phyloP scores from a whole-genome alignment of 2,113 vertebrate genomes.

The Microtus pennsylvanicus region DNA sequence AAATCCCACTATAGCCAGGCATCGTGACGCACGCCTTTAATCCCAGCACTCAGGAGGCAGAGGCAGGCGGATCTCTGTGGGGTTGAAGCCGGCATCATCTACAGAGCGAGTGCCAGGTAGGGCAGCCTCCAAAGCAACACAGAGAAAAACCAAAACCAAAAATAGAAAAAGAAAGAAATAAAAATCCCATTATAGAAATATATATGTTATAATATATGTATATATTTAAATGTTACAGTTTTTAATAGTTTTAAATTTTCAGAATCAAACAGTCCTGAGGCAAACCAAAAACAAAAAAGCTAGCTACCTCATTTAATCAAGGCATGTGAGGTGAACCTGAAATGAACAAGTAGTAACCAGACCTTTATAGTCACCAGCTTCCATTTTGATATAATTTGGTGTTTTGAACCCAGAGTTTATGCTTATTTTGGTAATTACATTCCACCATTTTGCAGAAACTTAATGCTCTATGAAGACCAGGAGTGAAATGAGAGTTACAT shows the following conservation, averaged over 20 bases:
- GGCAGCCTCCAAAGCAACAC: too few species aligned
- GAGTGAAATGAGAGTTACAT: neutral
- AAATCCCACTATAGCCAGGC: neutral
- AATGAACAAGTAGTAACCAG: neutral
- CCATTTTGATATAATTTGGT: neutral
- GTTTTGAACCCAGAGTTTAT: neutral
- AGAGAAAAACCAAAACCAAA: too few species aligned
- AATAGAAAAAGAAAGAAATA: too few species aligned
- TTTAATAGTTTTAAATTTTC: constrained; percentile 8
- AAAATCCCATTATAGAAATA: neutral
- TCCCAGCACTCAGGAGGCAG: too few species aligned
- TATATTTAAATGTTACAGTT: neutral
- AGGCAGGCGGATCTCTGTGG: too few species aligned
- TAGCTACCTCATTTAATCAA: neutral
- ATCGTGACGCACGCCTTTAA: too few species aligned
- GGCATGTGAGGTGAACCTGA: neutral
- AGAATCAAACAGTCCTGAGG: neutral
- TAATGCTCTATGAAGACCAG: neutral
- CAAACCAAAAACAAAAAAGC: neutral
- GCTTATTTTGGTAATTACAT: neutral
- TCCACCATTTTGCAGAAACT: neutral
- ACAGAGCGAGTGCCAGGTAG: too few species aligned
- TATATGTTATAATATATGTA: too few species aligned
- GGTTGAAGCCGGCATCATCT: too few species aligned
- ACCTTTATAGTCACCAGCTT: neutral